A percentile compares a stretch with the other conserved stretches of the same genome.
These are phyloP conservation scores for Nasua narica DNA, from an alignment of 2,797 vertebrate species.

Conservation along the genomic window DNA sequence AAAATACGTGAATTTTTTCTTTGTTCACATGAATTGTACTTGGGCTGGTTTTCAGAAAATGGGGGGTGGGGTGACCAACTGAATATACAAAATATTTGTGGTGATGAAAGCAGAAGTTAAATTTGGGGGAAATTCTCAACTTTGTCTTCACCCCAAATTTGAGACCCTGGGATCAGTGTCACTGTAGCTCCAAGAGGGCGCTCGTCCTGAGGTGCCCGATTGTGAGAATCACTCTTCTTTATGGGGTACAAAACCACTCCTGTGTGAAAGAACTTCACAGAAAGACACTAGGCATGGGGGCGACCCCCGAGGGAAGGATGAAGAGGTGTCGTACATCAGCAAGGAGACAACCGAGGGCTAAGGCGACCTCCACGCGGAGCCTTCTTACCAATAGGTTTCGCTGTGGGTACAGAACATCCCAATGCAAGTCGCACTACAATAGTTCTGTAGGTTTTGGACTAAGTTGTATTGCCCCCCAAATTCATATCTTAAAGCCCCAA, in stretches of 20 bases:
- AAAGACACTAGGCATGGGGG: neutral
- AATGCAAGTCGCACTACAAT: neutral
- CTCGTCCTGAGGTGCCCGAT: accelerated
- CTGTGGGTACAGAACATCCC: neutral
- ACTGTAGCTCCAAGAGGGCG: neutral
- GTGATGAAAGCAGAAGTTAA: neutral
- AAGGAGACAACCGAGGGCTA: too few species aligned
- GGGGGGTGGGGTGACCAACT: too few species aligned
- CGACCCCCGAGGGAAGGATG: neutral
- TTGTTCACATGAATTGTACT: neutral
- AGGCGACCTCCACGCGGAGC: accelerated
- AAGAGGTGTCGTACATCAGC: accelerated
- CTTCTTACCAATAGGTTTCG: accelerated
- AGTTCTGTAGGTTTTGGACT: accelerated
- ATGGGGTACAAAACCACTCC: accelerated
- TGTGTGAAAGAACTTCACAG: neutral
- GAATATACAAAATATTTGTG: neutral
- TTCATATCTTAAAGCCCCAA: accelerated
- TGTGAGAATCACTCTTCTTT: accelerated
- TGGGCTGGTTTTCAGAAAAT: neutral
- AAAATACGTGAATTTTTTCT: neutral
- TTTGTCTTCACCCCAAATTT: neutral
- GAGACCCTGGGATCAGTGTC: neutral
- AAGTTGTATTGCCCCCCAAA: too few species aligned
- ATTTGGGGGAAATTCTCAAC: neutral